These are phyloP conservation scores for Unio pictorum DNA, from an alignment of 2,888 invertebrate genomes.

Conservation along the genomic window DNA sequence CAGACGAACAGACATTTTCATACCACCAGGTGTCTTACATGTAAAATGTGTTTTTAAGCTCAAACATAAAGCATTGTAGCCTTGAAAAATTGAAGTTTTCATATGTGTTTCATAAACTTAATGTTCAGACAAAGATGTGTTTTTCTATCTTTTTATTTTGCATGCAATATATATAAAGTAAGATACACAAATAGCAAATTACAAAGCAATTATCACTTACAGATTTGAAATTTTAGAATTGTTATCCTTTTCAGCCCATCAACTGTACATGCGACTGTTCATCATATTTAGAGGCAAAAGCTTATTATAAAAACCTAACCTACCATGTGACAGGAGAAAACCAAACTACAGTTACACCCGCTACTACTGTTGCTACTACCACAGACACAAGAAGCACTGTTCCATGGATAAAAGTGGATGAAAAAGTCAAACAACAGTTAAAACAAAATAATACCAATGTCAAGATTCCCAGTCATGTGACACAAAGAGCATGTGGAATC, in stretches of 20 bases:
- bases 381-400: background rate
- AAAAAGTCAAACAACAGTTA: background rate
- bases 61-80: background rate
- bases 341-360: slow-evolving; percentile 1
- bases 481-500: slow-evolving; percentile 34
- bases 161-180: no score
- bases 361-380: background rate
- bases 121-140: no score
- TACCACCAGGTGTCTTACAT: background rate
- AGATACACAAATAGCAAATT: no score
- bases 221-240: no score
- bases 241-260: background rate
- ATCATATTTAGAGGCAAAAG: slow-evolving; percentile 6
- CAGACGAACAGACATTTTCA: no score
- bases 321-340: slow-evolving; percentile 9
- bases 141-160: no score
- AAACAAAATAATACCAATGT: background rate
- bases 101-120: background rate
- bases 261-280: slow-evolving; percentile 26
- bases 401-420: slow-evolving; percentile 8
- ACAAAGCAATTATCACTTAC: no score
- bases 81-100: background rate
- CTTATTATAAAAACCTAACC: slow-evolving; percentile 3
- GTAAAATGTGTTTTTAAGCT: background rate
- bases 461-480: background rate